A percentile compares a stretch with the other conserved stretches of the same genome.
Evolutionary conservation across 1,140 invertebrate species (phyloP).

Genomic region (Lysiphlebus fabarum): DNA sequence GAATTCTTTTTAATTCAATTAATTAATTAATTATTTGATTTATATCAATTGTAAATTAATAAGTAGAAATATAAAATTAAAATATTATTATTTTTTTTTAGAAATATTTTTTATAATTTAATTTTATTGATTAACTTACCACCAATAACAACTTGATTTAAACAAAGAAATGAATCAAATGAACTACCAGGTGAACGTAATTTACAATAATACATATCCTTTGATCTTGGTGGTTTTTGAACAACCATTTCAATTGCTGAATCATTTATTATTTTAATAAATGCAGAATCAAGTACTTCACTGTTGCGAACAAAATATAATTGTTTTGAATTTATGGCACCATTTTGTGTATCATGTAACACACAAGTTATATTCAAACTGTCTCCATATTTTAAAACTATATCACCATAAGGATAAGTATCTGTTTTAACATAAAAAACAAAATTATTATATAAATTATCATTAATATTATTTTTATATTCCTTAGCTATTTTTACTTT

Average conservation of each 20-base stretch:
- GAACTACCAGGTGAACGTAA: conserved; percentile 35
- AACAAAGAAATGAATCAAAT: conserved; percentile 47
- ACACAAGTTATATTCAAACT: conserved; percentile 54
- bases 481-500: too few relatives aligned
- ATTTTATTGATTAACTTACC: conserved; percentile 51
- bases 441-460: too few relatives aligned
- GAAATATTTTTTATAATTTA: too few relatives aligned
- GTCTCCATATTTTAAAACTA: conserved; percentile 52
- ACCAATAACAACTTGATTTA: conserved; percentile 57
- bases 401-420: conserved; percentile 56
- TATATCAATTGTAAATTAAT: too few relatives aligned
- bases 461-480: too few relatives aligned
- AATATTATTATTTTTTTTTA: too few relatives aligned
- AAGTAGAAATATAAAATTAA: too few relatives aligned
- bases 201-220: conserved; percentile 52
- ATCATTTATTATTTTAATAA: conserved; percentile 50
- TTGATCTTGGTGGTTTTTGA: conserved; percentile 46
- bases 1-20: too few relatives aligned
- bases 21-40: too few relatives aligned
- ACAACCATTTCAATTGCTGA: conserved; percentile 53
- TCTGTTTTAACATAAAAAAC: conserved; percentile 37
- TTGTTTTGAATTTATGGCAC: conserved; percentile 45
- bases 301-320: conserved; percentile 52
- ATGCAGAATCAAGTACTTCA: conserved; percentile 44
- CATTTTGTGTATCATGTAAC: conserved; percentile 47